Base-by-base conservation (phyloP, 1,140 invertebrate genomes). In the Hylaeus volcanicus region DNA sequence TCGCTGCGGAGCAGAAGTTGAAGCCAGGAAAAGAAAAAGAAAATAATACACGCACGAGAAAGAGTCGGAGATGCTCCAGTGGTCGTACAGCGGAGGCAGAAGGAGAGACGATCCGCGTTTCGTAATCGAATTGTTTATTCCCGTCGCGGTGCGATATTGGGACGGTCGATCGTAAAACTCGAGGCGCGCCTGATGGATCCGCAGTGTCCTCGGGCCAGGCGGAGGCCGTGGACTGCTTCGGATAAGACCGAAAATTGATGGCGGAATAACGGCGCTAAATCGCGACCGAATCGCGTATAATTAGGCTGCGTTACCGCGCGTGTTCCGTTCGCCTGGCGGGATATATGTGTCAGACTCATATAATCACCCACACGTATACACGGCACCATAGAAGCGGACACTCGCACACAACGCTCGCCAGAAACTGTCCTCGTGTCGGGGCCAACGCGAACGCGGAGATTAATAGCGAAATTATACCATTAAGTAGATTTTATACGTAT, bases 401-500 rank as follows among this genome's bases (percentile, higher is more conserved):
- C 26, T 26, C 26, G 11, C 3, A 55, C n/a, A 1, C 37, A 5
- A 14, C 37, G 66, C 45, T 12, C 9, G 51, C 51, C 51, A 51
- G 68, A 71, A 56, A 63, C 69, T 63, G 74, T 81, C 66, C 68
- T 41, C 80, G 72, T 65, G 45, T 26, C 43, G 72, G 43, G 68
- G 56, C 37, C 11, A 86, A 71, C 82, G 79, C 85, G 89, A 26
- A 85, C 89, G 83, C 75, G 51, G 82, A 90, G 89, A 92, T 92
- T 92, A 90, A 92, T 92, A 88, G 90, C 86, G 72, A 89, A 91
- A 92, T 92, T 92, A 92, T 92, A 86, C 91, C 83, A 88, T 89
- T 85, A 84, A 86, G 84, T 82, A 84, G 84, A 87, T 81, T 88
- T 86, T 77, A 84, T 86, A 78, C 74, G 88, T 84, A 82, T 88